These are phyloP conservation scores for Morelia viridis DNA, from an alignment of 2,797 vertebrate genomes.

Conservation along the genomic window DNA sequence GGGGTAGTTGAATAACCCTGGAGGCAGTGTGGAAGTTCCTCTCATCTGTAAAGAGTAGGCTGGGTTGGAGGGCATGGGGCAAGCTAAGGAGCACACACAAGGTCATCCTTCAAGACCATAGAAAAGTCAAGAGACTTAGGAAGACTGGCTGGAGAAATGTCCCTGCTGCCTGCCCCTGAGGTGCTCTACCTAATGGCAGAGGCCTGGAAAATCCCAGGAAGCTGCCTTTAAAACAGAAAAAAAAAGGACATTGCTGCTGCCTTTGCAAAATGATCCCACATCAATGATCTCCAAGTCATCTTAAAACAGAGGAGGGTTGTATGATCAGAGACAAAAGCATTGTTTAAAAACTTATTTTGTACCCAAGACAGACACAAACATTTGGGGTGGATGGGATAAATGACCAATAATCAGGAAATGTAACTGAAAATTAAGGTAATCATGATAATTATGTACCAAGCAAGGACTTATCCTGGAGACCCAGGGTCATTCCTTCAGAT, in stretches of 20 bases:
- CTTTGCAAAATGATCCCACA: neutral
- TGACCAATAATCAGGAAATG: neutral
- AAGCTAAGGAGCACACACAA: neutral
- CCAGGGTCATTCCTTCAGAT: neutral
- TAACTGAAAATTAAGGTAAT: constrained; percentile 13
- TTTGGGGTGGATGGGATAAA: neutral
- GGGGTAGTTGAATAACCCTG: neutral
- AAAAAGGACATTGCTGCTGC: neutral
- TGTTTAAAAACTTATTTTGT: neutral
- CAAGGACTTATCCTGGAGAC: neutral
- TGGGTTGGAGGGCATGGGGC: neutral
- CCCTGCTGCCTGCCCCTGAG: neutral
- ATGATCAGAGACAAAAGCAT: neutral
- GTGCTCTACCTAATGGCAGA: neutral
- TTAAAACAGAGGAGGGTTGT: neutral
- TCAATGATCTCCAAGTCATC: neutral
- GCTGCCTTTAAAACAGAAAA: neutral
- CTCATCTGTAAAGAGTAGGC: neutral
- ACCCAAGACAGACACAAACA: neutral
- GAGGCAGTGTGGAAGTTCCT: neutral
- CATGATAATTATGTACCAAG: constrained; percentile 6
- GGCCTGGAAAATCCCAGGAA: neutral
- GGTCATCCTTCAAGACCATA: neutral
- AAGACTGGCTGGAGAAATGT: neutral
- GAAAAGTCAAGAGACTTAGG: neutral